phyloP scores from a whole-genome alignment of 2,113 vertebrate genomes.

The Narcine bancroftii region DNA sequence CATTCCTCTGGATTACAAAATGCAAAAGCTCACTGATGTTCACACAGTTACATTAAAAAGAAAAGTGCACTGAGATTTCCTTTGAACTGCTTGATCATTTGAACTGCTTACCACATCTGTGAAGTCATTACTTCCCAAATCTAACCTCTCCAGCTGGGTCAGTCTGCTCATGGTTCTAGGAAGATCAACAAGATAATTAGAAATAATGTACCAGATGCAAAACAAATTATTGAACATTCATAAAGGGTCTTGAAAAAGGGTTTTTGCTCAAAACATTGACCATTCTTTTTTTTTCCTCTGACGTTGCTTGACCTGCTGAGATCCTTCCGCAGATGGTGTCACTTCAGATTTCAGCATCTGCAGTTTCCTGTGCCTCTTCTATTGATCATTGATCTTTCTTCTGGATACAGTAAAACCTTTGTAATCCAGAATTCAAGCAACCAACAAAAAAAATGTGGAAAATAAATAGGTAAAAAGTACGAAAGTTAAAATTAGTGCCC shows the following conservation, averaged over 20 bases:
- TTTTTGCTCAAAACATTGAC: too few species aligned
- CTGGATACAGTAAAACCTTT: too few species aligned
- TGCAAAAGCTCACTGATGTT: background rate
- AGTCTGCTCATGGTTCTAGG: slow-evolving; percentile 94
- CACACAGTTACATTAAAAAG: background rate
- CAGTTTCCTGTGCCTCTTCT: too few species aligned
- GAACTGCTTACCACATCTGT: slow-evolving; percentile 72
- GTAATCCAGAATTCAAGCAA: too few species aligned
- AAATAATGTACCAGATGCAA: slow-evolving; percentile 29
- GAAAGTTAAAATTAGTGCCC: too few species aligned
- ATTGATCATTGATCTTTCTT: too few species aligned
- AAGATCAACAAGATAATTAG: slow-evolving; percentile 40
- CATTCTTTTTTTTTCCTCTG: too few species aligned
- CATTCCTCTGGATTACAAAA: background rate
- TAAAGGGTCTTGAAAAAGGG: slow-evolving; percentile 37
- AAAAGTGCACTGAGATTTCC: background rate
- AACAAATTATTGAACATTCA: slow-evolving; percentile 35
- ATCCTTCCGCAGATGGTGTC: too few species aligned
- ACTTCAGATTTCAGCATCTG: too few species aligned
- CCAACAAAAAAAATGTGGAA: too few species aligned
- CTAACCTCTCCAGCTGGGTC: slow-evolving; percentile 88
- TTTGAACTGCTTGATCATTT: slow-evolving; percentile 46
- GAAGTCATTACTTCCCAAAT: slow-evolving; percentile 98
- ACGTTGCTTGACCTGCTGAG: too few species aligned
- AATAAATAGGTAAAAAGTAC: too few species aligned